Evolutionary conservation across 1,140 invertebrate species (phyloP).

Genomic region (Aphis craccivora): DNA sequence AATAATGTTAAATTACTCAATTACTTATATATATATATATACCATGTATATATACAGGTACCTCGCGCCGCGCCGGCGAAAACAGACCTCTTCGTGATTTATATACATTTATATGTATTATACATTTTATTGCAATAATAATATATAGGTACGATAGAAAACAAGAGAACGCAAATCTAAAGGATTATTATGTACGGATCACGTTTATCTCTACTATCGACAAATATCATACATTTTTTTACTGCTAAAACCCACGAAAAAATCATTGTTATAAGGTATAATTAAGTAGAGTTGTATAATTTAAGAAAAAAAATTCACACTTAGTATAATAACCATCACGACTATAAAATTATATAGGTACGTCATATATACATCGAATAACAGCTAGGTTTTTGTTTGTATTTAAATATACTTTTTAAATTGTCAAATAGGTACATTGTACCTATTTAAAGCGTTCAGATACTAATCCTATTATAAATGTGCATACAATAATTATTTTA

Average conservation of each 20-base stretch:
- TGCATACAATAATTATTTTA: not conserved
- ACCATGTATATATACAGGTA: not conserved
- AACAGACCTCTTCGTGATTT: not conserved
- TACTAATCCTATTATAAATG: not conserved
- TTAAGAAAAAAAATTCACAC: too few species aligned
- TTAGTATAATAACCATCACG: too few species aligned
- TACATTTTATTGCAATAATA: not conserved
- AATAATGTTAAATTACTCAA: slow-evolving; percentile 53
- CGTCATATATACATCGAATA: too few species aligned
- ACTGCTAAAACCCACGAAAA: too few species aligned
- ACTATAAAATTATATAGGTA: too few species aligned
- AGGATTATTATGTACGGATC: not conserved
- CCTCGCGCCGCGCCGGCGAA: not conserved
- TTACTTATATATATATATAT: not conserved
- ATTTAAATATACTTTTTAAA: not conserved
- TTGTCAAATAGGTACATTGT: not conserved
- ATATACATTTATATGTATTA: not conserved
- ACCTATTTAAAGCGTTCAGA: too few species aligned
- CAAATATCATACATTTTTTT: too few species aligned
- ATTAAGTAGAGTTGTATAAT: too few species aligned
- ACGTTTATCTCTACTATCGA: too few species aligned
- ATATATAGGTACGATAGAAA: not conserved
- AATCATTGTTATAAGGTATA: too few species aligned
- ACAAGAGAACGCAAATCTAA: not conserved
- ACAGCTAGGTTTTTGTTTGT: too few species aligned